These are phyloP conservation scores for Mactromeris polynyma DNA, from an alignment of 2,888 invertebrate genomes.

Conservation along the genomic window DNA sequence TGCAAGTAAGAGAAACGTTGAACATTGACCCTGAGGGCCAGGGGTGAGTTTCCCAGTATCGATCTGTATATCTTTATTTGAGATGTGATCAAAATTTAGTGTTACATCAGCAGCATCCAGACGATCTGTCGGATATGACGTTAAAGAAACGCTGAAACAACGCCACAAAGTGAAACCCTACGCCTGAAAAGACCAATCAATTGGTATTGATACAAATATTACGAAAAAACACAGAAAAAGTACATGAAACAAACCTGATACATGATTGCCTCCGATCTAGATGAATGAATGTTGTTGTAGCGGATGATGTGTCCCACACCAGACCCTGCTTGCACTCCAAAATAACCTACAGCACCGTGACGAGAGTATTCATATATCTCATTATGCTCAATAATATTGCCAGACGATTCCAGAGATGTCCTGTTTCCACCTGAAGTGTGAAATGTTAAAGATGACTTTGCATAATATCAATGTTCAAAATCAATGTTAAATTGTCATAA, in stretches of 20 bases:
- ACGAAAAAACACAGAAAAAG: background rate
- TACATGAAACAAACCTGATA: background rate
- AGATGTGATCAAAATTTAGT: too few relatives aligned
- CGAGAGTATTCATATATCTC: background rate
- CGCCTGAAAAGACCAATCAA: background rate
- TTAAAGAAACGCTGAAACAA: background rate
- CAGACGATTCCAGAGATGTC: background rate
- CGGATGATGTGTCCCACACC: background rate
- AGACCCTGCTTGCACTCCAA: background rate
- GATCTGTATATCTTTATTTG: too few relatives aligned
- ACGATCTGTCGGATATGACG: too few relatives aligned
- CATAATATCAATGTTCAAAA: background rate
- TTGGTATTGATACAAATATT: background rate
- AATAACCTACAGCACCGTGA: background rate
- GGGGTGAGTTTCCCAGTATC: too few relatives aligned
- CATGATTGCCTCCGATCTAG: background rate
- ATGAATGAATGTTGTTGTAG: background rate
- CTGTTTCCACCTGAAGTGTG: constrained; percentile 16
- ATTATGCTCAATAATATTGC: constrained; percentile 1
- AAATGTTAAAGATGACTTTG: too few relatives aligned
- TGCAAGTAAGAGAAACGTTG: too few relatives aligned
- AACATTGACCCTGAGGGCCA: too few relatives aligned
- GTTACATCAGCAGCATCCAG: too few relatives aligned
- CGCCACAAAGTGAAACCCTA: background rate
- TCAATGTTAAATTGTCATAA: background rate